These are phyloP conservation scores for Xenopus borealis DNA, from an alignment of 2,113 vertebrate species.

Conservation along the genomic window DNA sequence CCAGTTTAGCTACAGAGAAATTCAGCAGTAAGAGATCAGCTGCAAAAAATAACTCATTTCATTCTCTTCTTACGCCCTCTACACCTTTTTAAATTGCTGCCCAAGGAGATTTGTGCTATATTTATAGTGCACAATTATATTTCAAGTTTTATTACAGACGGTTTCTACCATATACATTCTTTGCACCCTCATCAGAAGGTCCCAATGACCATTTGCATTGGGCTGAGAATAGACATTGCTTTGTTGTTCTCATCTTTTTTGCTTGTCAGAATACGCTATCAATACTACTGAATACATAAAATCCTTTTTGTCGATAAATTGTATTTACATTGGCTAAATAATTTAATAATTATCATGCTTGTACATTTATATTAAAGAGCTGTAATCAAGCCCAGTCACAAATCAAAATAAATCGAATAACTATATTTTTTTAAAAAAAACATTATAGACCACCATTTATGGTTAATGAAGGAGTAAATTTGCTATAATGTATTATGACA, in stretches of 20 bases:
- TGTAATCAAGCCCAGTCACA: no score
- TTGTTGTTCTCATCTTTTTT: neutral
- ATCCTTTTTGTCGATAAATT: no score
- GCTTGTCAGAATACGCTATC: no score
- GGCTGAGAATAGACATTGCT: neutral
- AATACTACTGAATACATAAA: no score
- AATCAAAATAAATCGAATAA: no score
- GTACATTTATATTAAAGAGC: no score
- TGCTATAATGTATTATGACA: no score
- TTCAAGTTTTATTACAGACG: neutral
- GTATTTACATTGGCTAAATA: no score
- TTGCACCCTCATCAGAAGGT: neutral
- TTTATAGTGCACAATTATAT: neutral
- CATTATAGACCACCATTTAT: no score
- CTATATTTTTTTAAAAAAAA: no score
- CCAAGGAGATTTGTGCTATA: neutral
- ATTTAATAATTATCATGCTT: no score
- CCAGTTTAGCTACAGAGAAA: constrained; percentile 28
- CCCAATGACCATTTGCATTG: neutral
- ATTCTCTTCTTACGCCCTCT: neutral
- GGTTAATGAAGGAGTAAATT: no score
- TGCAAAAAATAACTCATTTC: constrained; percentile 27
- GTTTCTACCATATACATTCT: neutral
- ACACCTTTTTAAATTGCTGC: neutral
- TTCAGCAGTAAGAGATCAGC: constrained; percentile 22